Evolutionary conservation across 2,888 invertebrate species (phyloP).

Genomic region (Callinectes sapidus): DNA sequence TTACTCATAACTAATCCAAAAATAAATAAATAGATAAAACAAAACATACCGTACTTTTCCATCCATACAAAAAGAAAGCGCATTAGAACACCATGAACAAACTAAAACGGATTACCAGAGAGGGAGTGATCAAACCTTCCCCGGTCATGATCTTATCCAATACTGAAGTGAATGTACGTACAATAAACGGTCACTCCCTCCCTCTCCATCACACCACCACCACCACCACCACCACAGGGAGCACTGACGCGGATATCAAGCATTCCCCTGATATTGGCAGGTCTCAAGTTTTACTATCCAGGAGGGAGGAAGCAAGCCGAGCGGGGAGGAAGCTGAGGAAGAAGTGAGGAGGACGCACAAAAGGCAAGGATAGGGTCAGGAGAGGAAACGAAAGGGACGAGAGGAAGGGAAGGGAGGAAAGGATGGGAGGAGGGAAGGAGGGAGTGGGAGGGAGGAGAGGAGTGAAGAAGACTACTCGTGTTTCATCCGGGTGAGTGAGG

Average conservation of each 20-base stretch:
- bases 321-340: neutral
- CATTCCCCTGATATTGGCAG: slow-evolving; percentile 33
- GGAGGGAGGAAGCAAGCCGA: neutral
- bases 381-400: neutral
- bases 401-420: slow-evolving; percentile 6
- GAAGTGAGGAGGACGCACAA: neutral
- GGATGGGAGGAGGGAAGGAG: neutral
- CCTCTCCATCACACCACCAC: neutral
- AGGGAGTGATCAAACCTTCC: neutral
- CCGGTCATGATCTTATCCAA: neutral
- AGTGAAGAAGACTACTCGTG: neutral
- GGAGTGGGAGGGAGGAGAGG: neutral
- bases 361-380: neutral
- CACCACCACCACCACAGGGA: slow-evolving; percentile 1
- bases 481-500: slow-evolving; percentile 14
- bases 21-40: too few relatives aligned
- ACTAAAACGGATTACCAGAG: neutral
- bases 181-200: neutral
- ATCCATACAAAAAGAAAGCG: neutral
- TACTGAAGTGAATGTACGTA: neutral
- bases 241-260: slow-evolving; percentile 26
- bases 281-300: slow-evolving; percentile 13
- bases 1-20: too few relatives aligned
- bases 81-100: neutral
- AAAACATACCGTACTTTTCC: too few relatives aligned